These are phyloP conservation scores for Aradus depressus DNA, from an alignment of 2,888 invertebrate genomes.

Conservation along the genomic window DNA sequence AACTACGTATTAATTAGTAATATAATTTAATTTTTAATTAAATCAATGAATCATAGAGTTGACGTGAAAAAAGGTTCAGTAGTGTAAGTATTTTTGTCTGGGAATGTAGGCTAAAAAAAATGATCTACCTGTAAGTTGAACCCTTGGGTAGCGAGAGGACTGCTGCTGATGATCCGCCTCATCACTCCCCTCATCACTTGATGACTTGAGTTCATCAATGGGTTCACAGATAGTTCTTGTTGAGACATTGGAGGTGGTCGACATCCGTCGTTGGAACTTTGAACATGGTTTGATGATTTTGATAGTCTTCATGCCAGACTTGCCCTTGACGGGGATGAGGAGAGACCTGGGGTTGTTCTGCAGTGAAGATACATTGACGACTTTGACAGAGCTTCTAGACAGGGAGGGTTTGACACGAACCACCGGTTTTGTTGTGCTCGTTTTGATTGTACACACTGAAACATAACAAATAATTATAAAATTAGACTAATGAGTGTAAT, in stretches of 20 bases:
- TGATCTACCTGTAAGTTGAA: slow-evolving; percentile 49
- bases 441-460: slow-evolving; percentile 13
- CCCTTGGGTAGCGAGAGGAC: slow-evolving; percentile 46
- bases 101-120: too few relatives aligned
- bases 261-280: slow-evolving; percentile 4
- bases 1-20: too few relatives aligned
- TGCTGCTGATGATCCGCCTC: slow-evolving; percentile 30
- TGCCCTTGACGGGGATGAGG: slow-evolving; percentile 57
- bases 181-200: slow-evolving; percentile 32
- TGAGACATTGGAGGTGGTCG: too few relatives aligned
- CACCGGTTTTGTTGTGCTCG: slow-evolving; percentile 18
- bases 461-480: slow-evolving; percentile 3
- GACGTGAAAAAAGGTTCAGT: too few relatives aligned
- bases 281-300: slow-evolving; percentile 50
- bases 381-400: slow-evolving; percentile 20
- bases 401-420: slow-evolving; percentile 28
- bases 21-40: too few relatives aligned
- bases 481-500: neutral
- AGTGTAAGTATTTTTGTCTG: too few relatives aligned
- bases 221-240: too few relatives aligned
- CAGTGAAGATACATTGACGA: slow-evolving; percentile 31
- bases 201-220: slow-evolving; percentile 20
- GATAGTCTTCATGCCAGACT: slow-evolving; percentile 58
- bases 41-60: too few relatives aligned
- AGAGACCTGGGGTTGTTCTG: slow-evolving; percentile 47